Evolutionary conservation across 2,888 invertebrate species (phyloP), one percentile per base, ranked within the genome.

Genomic region (Charanyca ferruginea): DNA sequence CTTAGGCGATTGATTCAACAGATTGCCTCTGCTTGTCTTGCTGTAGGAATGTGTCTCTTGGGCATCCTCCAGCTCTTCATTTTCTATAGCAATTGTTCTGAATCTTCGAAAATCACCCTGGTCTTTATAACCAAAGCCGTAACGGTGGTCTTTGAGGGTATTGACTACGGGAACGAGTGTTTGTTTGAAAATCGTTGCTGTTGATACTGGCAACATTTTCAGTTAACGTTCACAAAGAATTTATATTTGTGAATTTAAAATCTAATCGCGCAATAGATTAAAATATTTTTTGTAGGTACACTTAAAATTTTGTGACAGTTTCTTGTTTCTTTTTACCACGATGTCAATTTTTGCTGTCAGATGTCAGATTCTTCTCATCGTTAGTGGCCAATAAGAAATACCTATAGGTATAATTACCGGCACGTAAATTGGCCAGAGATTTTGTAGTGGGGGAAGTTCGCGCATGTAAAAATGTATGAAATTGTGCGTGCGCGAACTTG

Each of bases 171-270:
- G 51, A 1, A 64, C 1, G 1, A 60, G 1, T 3, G 51, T 55
- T 38, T 55, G 58, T 20, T 13, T 71, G 8, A 63, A 52, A 4
- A 60, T 0, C 1, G 25, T 18, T 16, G 35, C 16, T 13, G 77
- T 18, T 13, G 25, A 3, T 7, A 28, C 6, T 48, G 13, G 57
- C 1, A 18, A 20, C 20, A 22, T 18, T 5, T 51, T 11, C 9
- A 11, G 9, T 11, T 32, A 6, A 32, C 8, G 28, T 9, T 32
- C 9, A 25, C 32, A n/a, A 13, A 11, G 6, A 35, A 8, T 38
- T 25, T 32, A 0, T 22, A 13, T 22, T 38, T 28, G 18, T 28
- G 16, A n/a, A 32, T 32, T 32, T 32, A 9, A 32, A 32, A 1
- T 32, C 9, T 32, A 3, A 32, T 32, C 32, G 9, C 32, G 11